Evolutionary conservation across 2,113 vertebrate genomes (phyloP), one percentile per base, ranked within the genome.

Genomic region (Pao palembangensis): DNA sequence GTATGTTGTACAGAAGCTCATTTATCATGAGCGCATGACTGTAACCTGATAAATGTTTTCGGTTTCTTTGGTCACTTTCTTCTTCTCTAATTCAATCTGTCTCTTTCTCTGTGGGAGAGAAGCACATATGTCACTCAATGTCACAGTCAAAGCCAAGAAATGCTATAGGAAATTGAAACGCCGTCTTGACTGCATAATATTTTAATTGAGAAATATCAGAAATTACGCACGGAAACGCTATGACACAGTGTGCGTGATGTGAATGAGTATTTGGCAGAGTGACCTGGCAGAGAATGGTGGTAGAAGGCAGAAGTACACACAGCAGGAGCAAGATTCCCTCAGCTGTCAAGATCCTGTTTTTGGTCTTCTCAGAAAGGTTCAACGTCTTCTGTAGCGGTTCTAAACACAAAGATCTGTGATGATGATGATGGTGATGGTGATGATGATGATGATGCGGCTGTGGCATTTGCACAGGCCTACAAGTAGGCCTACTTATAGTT

Each of bases 11-110:
- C 8, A 38, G 34, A 38, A 38, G 34, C 34, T 12, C 34, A 12
- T 38, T 38, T 2, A 12, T 38, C 25, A 6, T 28, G 25, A 28
- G 25, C 25, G 25, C 25, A 7, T 7, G 16, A 61, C 6, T 46
- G 51, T 34, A 23, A 91, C 91, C 88, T 92, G 89, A 71, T 92
- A 92, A 60, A 92, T 92, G 72, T 92, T 92, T 65, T 92, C 89
- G 67, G 87, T 87, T 67, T 92, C 87, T 42, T 38, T 80, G 41
- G 17, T 64, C 14, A 4, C 13, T 52, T 85, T 91, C 56, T 51
- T 89, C 49, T 67, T 88, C 28, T 88, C 63, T 42, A 87, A 69
- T n/a, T 72, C 2, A 7, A 76, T 20, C 0, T 83, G 11, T 21
- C 16, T 62, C 62, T 82, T 89, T 21, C 84, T 79, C 91, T 92